Percentiles rank a stretch among this genome's conserved stretches.
These are phyloP conservation scores for Microtus pennsylvanicus DNA, from an alignment of 2,113 vertebrate species.

Conservation along the genomic window DNA sequence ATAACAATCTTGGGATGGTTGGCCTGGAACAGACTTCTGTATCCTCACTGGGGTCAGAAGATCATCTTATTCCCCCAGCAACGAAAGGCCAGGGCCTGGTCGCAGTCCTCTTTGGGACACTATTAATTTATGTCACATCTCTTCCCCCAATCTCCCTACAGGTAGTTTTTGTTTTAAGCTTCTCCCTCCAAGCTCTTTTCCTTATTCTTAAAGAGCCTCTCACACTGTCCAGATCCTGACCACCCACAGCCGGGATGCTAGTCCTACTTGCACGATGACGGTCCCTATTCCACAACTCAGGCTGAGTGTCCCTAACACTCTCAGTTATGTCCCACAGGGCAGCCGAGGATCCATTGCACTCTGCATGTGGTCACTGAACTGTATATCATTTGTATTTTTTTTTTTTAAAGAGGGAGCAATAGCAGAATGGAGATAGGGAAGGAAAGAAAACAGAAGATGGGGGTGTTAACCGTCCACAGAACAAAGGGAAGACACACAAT, in stretches of 20 bases:
- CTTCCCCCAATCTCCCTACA: neutral
- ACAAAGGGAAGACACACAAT: constrained; percentile 77
- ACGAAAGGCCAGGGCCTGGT: constrained; percentile 10
- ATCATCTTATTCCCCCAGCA: neutral
- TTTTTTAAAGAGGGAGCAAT: neutral
- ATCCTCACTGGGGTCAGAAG: neutral
- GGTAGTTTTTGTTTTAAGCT: constrained; percentile 68
- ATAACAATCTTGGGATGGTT: constrained; percentile 18
- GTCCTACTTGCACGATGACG: neutral
- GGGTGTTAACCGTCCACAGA: constrained; percentile 74
- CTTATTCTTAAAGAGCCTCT: constrained; percentile 56
- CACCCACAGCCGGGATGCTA: neutral
- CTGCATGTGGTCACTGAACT: constrained; percentile 69
- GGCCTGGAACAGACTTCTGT: constrained; percentile 38
- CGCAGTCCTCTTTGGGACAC: constrained; percentile 29
- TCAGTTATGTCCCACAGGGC: constrained; percentile 27
- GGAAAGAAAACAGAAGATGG: neutral
- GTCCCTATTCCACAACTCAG: neutral
- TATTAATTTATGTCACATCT: neutral
- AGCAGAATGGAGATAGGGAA: neutral
- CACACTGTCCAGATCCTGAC: constrained; percentile 17
- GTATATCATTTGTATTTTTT: constrained; percentile 51
- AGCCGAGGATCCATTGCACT: constrained; percentile 63
- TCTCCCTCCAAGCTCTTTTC: constrained; percentile 58
- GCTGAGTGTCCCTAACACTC: constrained; percentile 67